These are phyloP conservation scores for Hybognathus amarus DNA, from an alignment of 2,797 vertebrate genomes.

Conservation along the genomic window DNA sequence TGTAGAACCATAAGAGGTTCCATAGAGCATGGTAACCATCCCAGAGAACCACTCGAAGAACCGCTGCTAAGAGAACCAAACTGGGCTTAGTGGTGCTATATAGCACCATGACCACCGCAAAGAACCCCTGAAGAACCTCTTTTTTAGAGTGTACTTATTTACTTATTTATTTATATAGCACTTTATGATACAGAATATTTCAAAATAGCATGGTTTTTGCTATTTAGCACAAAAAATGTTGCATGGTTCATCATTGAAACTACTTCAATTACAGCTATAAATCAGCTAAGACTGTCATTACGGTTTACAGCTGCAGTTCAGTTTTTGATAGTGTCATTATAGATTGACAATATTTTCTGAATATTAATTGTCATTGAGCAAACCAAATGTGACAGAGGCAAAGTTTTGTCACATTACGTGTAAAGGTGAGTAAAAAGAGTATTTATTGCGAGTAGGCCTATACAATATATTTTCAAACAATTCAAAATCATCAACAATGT, in stretches of 20 bases:
- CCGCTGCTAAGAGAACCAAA: too few species aligned
- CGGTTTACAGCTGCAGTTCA: not conserved
- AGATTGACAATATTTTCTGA: not conserved
- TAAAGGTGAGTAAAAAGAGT: not conserved
- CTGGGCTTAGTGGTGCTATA: too few species aligned
- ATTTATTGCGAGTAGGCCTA: not conserved
- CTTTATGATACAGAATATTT: not conserved
- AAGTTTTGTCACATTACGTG: not conserved
- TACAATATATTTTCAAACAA: not conserved
- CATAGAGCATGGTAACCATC: too few species aligned
- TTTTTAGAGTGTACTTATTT: too few species aligned
- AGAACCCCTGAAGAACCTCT: too few species aligned
- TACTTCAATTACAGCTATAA: not conserved
- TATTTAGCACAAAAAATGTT: too few species aligned
- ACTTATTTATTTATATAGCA: not conserved
- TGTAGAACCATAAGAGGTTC: too few species aligned
- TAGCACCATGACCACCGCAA: too few species aligned
- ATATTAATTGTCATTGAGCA: not conserved
- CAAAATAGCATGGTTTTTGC: too few species aligned
- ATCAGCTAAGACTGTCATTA: not conserved
- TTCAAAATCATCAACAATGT: conserved; percentile 39
- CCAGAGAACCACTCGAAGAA: too few species aligned
- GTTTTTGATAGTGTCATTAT: not conserved
- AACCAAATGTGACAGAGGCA: not conserved
- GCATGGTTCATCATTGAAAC: not conserved